Conservation (phyloP, 2,113 vertebrate genomes). For the Electrona antarctica region DNA sequence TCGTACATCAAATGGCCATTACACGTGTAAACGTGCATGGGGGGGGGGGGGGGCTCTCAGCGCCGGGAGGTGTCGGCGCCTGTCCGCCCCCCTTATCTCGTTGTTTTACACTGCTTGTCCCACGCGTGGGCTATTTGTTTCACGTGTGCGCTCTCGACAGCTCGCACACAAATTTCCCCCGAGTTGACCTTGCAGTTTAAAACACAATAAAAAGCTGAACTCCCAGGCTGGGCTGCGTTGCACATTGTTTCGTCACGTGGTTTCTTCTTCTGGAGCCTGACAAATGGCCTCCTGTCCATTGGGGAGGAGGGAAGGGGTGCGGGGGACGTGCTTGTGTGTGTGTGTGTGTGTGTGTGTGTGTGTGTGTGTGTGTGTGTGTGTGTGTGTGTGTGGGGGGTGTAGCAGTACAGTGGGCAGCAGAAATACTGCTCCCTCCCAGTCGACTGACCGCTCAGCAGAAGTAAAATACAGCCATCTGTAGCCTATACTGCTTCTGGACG, state of each 20-base stretch:
- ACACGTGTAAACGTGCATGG: constrained; percentile 46
- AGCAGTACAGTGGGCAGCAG: constrained; percentile 48
- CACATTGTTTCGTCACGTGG: constrained; percentile 56
- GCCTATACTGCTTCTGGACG: constrained; percentile 34
- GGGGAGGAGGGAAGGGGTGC: constrained; percentile 14
- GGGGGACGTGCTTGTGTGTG: too few relatives aligned
- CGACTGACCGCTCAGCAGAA: constrained; percentile 42
- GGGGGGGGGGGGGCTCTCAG: neutral
- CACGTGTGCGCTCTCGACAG: constrained; percentile 62
- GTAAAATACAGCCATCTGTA: constrained; percentile 56
- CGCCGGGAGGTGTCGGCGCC: neutral
- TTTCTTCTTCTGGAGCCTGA: constrained; percentile 56
- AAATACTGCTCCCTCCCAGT: constrained; percentile 36
- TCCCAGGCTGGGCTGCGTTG: constrained; percentile 50
- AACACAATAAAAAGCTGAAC: constrained; percentile 70
- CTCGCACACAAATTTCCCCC: constrained; percentile 63
- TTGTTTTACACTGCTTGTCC: constrained; percentile 41
- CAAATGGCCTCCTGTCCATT: constrained; percentile 50
- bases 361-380: too few relatives aligned
- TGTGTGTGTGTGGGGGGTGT: neutral
- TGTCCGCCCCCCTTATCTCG: constrained; percentile 43
- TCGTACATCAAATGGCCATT: constrained; percentile 14
- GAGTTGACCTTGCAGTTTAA: constrained; percentile 73
- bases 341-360: neutral
- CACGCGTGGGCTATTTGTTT: constrained; percentile 61